Evolutionary conservation across 2,113 vertebrate species (phyloP).

Genomic region (Galemys pyrenaicus): DNA sequence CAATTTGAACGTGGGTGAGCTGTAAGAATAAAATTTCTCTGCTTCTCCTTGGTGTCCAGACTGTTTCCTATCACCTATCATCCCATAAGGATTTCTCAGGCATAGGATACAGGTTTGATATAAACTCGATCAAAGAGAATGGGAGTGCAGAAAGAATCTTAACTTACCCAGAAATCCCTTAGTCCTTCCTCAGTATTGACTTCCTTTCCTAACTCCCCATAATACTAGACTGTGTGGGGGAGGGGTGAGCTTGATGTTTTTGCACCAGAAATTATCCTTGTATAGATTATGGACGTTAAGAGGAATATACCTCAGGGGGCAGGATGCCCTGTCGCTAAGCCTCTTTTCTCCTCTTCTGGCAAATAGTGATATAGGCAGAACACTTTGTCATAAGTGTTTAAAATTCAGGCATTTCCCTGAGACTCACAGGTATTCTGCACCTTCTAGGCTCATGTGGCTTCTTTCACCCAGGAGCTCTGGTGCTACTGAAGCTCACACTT

Average conservation of each 20-base stretch:
- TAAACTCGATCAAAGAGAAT: background rate
- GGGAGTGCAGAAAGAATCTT: background rate
- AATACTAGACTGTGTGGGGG: background rate
- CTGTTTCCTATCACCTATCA: background rate
- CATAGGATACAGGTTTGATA: background rate
- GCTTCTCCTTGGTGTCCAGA: constrained; percentile 3
- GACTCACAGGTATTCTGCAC: background rate
- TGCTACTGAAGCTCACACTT: background rate
- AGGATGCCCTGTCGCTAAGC: background rate
- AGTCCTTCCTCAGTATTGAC: background rate
- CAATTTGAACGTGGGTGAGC: background rate
- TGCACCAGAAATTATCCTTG: background rate
- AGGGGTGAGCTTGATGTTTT: background rate
- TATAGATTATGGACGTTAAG: background rate
- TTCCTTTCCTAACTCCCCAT: background rate
- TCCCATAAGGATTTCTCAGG: background rate
- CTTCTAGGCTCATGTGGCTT: background rate
- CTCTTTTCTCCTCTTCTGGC: background rate
- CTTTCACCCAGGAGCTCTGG: background rate
- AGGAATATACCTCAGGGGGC: background rate
- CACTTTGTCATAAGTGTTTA: background rate
- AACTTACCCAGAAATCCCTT: background rate
- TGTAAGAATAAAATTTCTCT: constrained; percentile 4
- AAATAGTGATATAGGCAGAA: background rate
- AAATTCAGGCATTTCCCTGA: background rate